Base-by-base conservation (phyloP, 2,113 vertebrate species). In the Meleagris gallopavo region DNA sequence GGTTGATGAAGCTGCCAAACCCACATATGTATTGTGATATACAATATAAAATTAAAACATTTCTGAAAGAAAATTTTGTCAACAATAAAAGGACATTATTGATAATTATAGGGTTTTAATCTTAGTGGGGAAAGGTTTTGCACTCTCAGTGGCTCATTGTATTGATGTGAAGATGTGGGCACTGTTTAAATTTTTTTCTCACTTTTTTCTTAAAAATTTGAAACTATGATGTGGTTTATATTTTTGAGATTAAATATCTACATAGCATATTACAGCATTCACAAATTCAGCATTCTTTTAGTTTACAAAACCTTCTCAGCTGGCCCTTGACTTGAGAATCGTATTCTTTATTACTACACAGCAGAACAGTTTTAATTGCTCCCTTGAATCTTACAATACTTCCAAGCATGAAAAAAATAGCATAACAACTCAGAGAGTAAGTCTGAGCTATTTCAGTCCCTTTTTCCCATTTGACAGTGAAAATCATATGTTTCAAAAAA, bases 401-500 rank as follows among this genome's bases (percentile, higher is more conserved):
- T 87, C 30, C 67, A 88, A 85, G 77, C 90, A 86, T 96, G 82
- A 90, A 88, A 80, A 95, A 77, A 66, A 50, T 40, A 89, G 43
- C 80, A 58, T 89, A 71, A 71, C 61, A 80, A 80, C 45, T 76
- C 64, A 60, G 72, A 93, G 55, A 86, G 30, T 45, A 69, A 87
- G 21, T 81, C 58, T 92, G 43, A 10, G 10, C 74, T 96, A 41
- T 93, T 96, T 96, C 91, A 94, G 84, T 93, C 75, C 79, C 76
- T 94, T 88, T 88, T 92, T 94, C 66, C 43, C 75, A 70, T 92
- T 92, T 86, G 95, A 84, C 73, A 92, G 54, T 86, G 79, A 84
- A 95, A 97, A 95, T 95, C 72, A 78, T 88, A 88, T 86, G 65
- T 84, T 95, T 83, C 72, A 74, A 94, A 96, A 94, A 88, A 92